These are phyloP conservation scores for Frieseomelitta varia DNA, from an alignment of 1,140 invertebrate species.

Conservation along the genomic window DNA sequence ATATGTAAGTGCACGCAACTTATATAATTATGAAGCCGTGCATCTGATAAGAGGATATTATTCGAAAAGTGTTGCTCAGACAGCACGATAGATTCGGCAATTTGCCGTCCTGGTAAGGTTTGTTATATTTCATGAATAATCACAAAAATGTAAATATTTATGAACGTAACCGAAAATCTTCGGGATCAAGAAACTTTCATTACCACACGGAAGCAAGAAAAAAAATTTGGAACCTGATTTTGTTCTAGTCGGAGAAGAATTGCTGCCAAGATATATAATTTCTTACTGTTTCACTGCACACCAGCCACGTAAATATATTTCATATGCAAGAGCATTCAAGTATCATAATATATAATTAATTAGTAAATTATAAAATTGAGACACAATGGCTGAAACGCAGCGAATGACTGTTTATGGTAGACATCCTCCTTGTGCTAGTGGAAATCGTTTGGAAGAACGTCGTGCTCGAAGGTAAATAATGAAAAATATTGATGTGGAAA, in stretches of 20 bases:
- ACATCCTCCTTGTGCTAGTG: slow-evolving; percentile 88
- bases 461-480: slow-evolving; percentile 84
- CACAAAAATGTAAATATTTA: background rate
- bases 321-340: background rate
- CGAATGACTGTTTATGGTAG: slow-evolving; percentile 85
- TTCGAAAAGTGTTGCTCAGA: background rate
- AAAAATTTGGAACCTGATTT: slow-evolving; percentile 13
- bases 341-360: background rate
- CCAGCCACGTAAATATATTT: slow-evolving; percentile 16
- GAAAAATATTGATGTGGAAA: background rate
- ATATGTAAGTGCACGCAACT: background rate
- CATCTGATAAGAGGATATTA: slow-evolving; percentile 14
- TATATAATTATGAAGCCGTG: slow-evolving; percentile 18
- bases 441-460: slow-evolving; percentile 88
- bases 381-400: slow-evolving; percentile 81
- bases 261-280: slow-evolving; percentile 38
- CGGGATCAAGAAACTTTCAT: background rate
- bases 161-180: background rate
- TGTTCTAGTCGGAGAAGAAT: slow-evolving; percentile 37
- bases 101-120: slow-evolving; percentile 41
- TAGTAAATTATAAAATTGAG: slow-evolving; percentile 34
- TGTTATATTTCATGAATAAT: slow-evolving; percentile 26
- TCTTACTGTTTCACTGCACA: slow-evolving; percentile 33
- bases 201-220: background rate
- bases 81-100: slow-evolving; percentile 39